Conservation (phyloP, 1,140 invertebrate species). For the Papilio polyxenes region DNA sequence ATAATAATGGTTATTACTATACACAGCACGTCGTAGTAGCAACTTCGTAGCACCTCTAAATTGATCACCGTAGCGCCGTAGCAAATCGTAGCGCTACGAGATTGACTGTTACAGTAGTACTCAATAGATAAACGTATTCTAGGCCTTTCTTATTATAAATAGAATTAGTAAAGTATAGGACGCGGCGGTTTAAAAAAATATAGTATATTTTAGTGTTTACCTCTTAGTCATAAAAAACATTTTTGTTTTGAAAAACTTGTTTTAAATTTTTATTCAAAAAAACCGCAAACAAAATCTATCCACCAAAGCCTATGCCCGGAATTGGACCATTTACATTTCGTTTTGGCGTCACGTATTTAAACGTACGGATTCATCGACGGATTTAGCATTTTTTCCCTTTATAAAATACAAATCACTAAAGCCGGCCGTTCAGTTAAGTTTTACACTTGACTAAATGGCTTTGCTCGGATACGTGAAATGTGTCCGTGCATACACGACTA, state of each 20-base stretch:
- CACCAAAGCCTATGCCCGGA: neutral
- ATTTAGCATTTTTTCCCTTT: conserved; percentile 12
- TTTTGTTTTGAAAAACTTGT: neutral
- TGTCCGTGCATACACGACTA: neutral
- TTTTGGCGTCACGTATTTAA: conserved; percentile 24
- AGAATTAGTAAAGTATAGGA: neutral
- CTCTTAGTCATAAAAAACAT: neutral
- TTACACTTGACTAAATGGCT: neutral
- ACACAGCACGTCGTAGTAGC: neutral
- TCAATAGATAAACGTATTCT: neutral
- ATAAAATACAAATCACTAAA: conserved; percentile 13
- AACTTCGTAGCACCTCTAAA: neutral
- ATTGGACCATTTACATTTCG: conserved; percentile 11
- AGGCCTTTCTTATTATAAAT: neutral
- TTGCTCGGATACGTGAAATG: neutral
- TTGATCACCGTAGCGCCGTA: neutral
- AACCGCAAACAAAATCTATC: neutral
- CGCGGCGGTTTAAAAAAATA: neutral
- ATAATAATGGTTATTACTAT: too few species aligned
- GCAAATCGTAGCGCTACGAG: neutral
- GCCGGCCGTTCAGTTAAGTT: neutral
- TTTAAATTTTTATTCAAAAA: neutral
- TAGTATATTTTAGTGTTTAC: neutral
- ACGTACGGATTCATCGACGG: conserved; percentile 15
- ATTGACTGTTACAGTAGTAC: neutral